Conservation (phyloP, 2,797 vertebrate genomes). For the Amblyopsis hoosieri region DNA sequence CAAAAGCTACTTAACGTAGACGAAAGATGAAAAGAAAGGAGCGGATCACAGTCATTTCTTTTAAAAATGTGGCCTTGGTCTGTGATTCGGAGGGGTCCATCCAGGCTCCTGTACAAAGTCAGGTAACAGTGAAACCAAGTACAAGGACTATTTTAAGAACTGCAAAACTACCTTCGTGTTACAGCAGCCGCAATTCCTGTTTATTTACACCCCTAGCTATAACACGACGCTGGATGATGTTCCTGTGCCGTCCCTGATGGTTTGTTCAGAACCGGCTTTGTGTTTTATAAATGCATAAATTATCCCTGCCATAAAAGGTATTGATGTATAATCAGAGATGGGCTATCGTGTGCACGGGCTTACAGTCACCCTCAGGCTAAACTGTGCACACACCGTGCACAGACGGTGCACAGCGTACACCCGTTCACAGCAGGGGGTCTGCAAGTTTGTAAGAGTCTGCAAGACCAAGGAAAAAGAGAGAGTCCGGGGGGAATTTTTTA, state of each 20-base stretch:
- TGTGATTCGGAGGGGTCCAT: conserved; percentile 12
- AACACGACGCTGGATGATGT: conserved; percentile 49
- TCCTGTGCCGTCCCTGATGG: conserved; percentile 54
- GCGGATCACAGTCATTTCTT: neutral
- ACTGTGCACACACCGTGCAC: conserved; percentile 31
- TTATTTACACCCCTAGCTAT: conserved; percentile 45
- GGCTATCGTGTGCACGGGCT: conserved; percentile 64
- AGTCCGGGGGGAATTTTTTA: neutral
- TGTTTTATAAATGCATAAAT: conserved; percentile 78
- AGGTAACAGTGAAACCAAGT: conserved; percentile 35
- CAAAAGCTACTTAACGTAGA: conserved; percentile 39
- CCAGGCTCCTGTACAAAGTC: conserved; percentile 25
- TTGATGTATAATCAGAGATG: conserved; percentile 78
- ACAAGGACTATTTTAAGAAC: conserved; percentile 41
- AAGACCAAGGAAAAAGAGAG: neutral
- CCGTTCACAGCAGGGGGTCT: conserved; percentile 49
- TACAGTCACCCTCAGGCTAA: conserved; percentile 64
- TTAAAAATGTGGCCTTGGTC: conserved; percentile 20
- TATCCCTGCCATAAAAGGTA: conserved; percentile 72
- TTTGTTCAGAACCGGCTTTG: conserved; percentile 73
- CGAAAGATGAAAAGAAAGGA: conserved; percentile 28
- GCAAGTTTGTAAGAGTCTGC: conserved; percentile 29
- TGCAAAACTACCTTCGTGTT: conserved; percentile 43
- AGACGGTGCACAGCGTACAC: conserved; percentile 47
- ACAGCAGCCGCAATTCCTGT: conserved; percentile 27